Conservation (phyloP, 2,888 invertebrate species). For the Brenthis daphne region DNA sequence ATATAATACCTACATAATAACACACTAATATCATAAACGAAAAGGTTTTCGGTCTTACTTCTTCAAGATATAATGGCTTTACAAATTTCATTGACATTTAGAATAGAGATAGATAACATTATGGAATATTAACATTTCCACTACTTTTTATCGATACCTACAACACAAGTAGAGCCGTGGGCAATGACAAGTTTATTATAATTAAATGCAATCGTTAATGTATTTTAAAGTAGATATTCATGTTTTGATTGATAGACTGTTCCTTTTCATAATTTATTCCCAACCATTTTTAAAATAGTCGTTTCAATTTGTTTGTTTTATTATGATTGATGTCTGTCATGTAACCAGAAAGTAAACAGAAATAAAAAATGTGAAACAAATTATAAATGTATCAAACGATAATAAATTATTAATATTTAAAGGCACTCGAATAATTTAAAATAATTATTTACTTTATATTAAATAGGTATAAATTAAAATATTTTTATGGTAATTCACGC, state of each 20-base stretch:
- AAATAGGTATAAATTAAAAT: no score
- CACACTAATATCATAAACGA: no score
- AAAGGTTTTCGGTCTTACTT: no score
- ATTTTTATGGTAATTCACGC: no score
- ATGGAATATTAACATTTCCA: no score
- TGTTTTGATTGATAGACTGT: constrained; percentile 76
- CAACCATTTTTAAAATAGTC: constrained; percentile 52
- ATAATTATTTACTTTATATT: not conserved
- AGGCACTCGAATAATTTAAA: not conserved
- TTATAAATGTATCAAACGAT: constrained; percentile 10
- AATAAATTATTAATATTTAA: constrained; percentile 13
- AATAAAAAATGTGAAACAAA: constrained; percentile 3
- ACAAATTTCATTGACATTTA: no score
- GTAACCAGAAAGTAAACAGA: constrained; percentile 9
- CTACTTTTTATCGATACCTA: no score
- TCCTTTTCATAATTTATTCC: constrained; percentile 57
- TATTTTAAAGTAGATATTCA: constrained; percentile 75
- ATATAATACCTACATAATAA: no score
- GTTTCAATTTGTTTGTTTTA: constrained; percentile 68
- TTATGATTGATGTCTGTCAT: constrained; percentile 66
- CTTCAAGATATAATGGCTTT: no score
- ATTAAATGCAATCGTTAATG: constrained; percentile 55
- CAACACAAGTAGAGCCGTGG: no score
- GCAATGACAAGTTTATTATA: not conserved
- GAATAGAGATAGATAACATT: no score